Percentiles rank a stretch among this genome's conserved stretches.
These are phyloP conservation scores for Drosophila mauritiana DNA, from an alignment of 1,140 invertebrate species.

Conservation along the genomic window DNA sequence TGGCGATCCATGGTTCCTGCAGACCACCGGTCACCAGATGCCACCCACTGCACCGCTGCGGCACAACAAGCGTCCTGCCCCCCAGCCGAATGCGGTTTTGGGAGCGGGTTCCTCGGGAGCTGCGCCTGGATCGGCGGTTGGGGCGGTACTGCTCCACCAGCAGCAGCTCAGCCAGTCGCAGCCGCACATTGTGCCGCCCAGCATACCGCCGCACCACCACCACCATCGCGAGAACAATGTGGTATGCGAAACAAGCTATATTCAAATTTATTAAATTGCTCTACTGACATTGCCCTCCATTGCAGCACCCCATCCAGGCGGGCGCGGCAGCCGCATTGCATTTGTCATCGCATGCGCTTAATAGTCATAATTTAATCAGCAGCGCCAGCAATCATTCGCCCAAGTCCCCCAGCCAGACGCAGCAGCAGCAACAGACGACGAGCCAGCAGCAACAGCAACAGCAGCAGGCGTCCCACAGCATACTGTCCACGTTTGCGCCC, in stretches of 20 bases:
- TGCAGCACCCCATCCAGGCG: slow-evolving; percentile 63
- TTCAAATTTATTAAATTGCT: slow-evolving; percentile 9
- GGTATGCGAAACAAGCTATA: slow-evolving; percentile 33
- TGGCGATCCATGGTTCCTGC: slow-evolving; percentile 85
- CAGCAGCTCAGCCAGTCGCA: slow-evolving; percentile 83
- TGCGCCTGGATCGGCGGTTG: slow-evolving; percentile 29
- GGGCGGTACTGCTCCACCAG: slow-evolving; percentile 57
- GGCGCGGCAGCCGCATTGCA: slow-evolving; percentile 69
- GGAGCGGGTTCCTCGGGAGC: slow-evolving; percentile 43
- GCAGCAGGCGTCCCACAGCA: slow-evolving; percentile 39
- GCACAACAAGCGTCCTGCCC: slow-evolving; percentile 84
- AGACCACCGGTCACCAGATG: slow-evolving; percentile 84
- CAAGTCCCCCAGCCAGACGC: slow-evolving; percentile 83
- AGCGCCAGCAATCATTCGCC: slow-evolving; percentile 80
- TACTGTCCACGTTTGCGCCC: slow-evolving; percentile 71
- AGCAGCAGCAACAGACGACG: slow-evolving; percentile 58
- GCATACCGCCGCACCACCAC: slow-evolving; percentile 81
- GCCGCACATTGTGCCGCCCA: slow-evolving; percentile 82
- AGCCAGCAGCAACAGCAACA: slow-evolving; percentile 52
- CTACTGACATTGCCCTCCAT: slow-evolving; percentile 37
- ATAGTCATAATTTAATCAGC: slow-evolving; percentile 84
- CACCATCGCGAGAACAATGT: slow-evolving; percentile 78
- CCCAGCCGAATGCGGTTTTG: slow-evolving; percentile 74
- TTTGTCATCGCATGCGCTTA: slow-evolving; percentile 83
- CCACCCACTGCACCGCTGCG: slow-evolving; percentile 81